A percentile compares a stretch with the other conserved stretches of the same genome.
Conservation (phyloP, 2,113 vertebrate genomes). For the Maccullochella peelii region DNA sequence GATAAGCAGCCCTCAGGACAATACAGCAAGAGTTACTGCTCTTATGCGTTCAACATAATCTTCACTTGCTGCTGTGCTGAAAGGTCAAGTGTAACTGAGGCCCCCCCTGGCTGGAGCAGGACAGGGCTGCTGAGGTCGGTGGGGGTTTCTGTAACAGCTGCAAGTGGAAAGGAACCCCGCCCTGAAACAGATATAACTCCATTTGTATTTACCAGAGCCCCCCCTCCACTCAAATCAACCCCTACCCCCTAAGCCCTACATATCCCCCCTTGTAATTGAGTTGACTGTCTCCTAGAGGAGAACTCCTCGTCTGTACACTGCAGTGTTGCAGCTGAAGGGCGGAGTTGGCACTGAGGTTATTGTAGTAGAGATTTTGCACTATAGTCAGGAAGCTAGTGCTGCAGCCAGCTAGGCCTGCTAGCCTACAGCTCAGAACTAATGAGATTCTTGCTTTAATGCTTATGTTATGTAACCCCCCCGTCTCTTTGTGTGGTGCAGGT, state of each 20-base stretch:
- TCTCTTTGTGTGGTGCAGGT: conserved; percentile 85
- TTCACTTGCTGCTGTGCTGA: conserved; percentile 56
- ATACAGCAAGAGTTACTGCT: conserved; percentile 27
- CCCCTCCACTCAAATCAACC: neutral
- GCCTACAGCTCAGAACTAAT: conserved; percentile 53
- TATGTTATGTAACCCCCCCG: conserved; percentile 26
- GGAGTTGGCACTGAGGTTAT: neutral
- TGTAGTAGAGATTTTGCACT: neutral
- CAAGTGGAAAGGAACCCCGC: conserved; percentile 56
- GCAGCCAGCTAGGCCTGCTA: conserved; percentile 27
- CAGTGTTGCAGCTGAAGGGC: conserved; percentile 4
- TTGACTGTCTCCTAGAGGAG: conserved; percentile 34
- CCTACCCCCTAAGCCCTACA: neutral
- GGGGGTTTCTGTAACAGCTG: conserved; percentile 62
- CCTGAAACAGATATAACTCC: conserved; percentile 32
- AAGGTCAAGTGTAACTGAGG: conserved; percentile 73
- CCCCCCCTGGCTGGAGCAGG: neutral
- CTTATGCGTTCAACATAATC: conserved; percentile 71
- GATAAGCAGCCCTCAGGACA: conserved; percentile 81
- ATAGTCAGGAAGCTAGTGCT: conserved; percentile 1
- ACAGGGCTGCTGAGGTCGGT: conserved; percentile 28
- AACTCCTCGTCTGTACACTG: conserved; percentile 16
- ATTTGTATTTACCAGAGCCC: neutral
- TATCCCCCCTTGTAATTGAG: conserved; percentile 33
- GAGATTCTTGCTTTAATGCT: conserved; percentile 38